A percentile compares a stretch with the other conserved stretches of the same genome.
phyloP scores from a whole-genome alignment of 2,797 vertebrate genomes.

The Acomys russatus region DNA sequence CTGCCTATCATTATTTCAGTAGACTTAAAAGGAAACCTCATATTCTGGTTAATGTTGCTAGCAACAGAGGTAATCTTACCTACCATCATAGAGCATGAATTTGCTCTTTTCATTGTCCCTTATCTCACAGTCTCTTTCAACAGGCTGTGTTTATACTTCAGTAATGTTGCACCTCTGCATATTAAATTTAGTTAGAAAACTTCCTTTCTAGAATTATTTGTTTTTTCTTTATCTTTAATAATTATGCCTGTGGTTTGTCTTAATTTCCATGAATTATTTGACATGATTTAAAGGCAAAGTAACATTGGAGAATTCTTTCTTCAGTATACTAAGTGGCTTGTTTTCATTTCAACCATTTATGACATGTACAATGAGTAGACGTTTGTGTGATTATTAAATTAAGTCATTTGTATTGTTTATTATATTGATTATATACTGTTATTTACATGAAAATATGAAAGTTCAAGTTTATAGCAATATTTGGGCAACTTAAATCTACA shows the following conservation, averaged over 20 bases:
- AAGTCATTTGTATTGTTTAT: constrained; percentile 80
- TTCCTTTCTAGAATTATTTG: constrained; percentile 22
- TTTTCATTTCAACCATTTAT: constrained; percentile 75
- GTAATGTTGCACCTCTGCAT: neutral
- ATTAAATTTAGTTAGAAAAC: constrained; percentile 11
- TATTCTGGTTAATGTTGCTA: neutral
- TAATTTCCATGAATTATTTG: constrained; percentile 39
- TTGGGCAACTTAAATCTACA: constrained; percentile 77
- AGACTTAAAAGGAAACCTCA: neutral
- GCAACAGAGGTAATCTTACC: neutral
- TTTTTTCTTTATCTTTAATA: constrained; percentile 50
- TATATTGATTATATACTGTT: constrained; percentile 80
- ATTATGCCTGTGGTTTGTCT: constrained; percentile 49
- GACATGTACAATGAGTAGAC: constrained; percentile 68
- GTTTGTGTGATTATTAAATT: constrained; percentile 74
- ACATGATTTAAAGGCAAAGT: constrained; percentile 66
- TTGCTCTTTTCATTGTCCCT: neutral
- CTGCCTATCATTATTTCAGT: neutral
- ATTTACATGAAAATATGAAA: constrained; percentile 83
- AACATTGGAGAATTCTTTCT: constrained; percentile 65
- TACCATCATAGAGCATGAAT: neutral
- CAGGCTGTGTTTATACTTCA: neutral
- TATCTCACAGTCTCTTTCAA: neutral
- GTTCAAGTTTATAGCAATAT: constrained; percentile 84
- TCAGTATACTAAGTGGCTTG: constrained; percentile 65